phyloP scores from a whole-genome alignment of 2,888 invertebrate genomes.

The Clitarchus hookeri region DNA sequence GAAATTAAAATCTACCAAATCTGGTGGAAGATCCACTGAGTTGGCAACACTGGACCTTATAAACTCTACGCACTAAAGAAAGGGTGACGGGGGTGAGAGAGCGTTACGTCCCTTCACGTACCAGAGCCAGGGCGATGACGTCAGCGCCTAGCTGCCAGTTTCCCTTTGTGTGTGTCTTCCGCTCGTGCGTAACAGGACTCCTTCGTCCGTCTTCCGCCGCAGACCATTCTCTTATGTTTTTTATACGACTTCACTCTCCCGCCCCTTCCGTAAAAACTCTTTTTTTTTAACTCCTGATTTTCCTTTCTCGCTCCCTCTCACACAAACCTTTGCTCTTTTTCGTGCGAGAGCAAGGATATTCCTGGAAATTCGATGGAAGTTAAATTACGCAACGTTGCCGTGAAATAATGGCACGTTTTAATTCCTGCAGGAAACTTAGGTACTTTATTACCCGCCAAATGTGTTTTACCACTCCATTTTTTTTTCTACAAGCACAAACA shows the following conservation, averaged over 20 bases:
- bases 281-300: neutral
- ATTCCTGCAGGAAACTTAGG: neutral
- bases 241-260: neutral
- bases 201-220: neutral
- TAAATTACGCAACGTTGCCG: neutral
- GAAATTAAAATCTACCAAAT: no score
- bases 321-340: neutral
- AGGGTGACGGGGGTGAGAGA: no score
- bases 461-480: neutral
- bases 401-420: neutral
- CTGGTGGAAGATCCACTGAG: no score
- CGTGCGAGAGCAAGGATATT: neutral
- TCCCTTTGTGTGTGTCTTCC: neutral
- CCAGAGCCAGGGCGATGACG: no score
- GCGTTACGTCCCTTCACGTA: no score
- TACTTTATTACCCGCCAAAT: neutral
- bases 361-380: neutral
- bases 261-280: neutral
- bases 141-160: no score
- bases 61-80: no score
- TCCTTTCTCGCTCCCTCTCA: neutral
- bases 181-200: neutral
- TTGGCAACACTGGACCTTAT: no score
- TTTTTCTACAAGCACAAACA: neutral
- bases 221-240: neutral